phyloP scores from a whole-genome alignment of 1,140 invertebrate species.

The Reticulitermes speratus region DNA sequence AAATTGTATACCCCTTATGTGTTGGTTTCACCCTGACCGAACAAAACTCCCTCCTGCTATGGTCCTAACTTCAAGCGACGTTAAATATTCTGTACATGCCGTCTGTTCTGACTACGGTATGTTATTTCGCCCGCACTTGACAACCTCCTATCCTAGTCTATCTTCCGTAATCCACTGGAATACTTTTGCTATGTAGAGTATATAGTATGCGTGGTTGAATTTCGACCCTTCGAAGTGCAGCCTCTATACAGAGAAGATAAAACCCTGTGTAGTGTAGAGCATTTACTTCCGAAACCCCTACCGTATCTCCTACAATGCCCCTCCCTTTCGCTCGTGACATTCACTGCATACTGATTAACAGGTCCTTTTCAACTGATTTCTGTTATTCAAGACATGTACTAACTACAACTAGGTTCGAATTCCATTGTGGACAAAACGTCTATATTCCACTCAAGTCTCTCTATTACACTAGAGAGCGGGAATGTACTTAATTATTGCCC shows the following conservation, averaged over 20 bases:
- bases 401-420: constrained; percentile 8
- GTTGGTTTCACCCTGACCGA: background rate
- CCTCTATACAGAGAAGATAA: background rate
- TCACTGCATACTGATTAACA: background rate
- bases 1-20: background rate
- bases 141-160: background rate
- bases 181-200: background rate
- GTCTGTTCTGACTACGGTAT: background rate
- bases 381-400: background rate
- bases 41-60: background rate
- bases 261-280: background rate
- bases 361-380: background rate
- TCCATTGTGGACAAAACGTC: background rate
- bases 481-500: background rate
- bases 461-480: background rate
- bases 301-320: background rate
- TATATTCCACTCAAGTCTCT: background rate
- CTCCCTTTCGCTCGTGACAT: background rate
- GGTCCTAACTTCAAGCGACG: background rate
- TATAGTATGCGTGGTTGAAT: constrained; percentile 1
- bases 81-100: background rate
- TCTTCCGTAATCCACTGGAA: constrained; percentile 2
- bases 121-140: background rate
- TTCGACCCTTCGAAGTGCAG: background rate
- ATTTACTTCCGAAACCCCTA: background rate